Evolutionary conservation across 2,113 vertebrate species (phyloP), one percentile per base, ranked within the genome.

Genomic region (Psilopogon haemacephalus): DNA sequence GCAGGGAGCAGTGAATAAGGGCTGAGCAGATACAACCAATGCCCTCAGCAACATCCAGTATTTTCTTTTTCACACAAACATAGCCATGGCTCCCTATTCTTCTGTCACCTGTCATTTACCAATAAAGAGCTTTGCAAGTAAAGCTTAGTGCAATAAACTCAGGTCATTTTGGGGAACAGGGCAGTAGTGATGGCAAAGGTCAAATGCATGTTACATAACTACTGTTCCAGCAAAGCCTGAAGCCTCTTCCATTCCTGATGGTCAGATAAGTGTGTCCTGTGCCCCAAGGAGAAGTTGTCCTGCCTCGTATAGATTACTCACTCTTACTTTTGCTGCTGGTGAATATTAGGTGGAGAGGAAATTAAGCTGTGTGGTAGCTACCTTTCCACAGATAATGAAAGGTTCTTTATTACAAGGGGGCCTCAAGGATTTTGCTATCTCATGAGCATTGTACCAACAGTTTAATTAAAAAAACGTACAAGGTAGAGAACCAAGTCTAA

Each of bases 391-490:
- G 26, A 58, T 89, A 94, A 69, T 84, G 84, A 93, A 94, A 95
- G 73, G 44, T 90, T 92, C 74, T 85, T 94, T 93, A 94, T 94
- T 93, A 84, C 84, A 92, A 88, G 40, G 33, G 77, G 77, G 55
- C 70, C 74, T 88, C 50, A 44, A 96, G 67, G 89, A 75, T 6
- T 96, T 84, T 88, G 15, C 74, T 86, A 59, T 82, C 94, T 96
- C 95, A 77, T 65, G 94, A 96, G 94, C 70, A 70, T 78, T 90
- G 63, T 89, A 90, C 67, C 81, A 96, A 93, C 50, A 86, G 58
- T 96, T 93, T 96, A 95, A 95, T 94, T 95, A 84, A 94, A 93
- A 96, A 93, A 96, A 82, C 38, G 76, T 86, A 86, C 80, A 59
- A 84, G 59, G 58, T 38, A 88, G 83, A 78, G 81, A 90, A 88